phyloP scores from a whole-genome alignment of 1,140 invertebrate genomes.

The Argopecten irradians region DNA sequence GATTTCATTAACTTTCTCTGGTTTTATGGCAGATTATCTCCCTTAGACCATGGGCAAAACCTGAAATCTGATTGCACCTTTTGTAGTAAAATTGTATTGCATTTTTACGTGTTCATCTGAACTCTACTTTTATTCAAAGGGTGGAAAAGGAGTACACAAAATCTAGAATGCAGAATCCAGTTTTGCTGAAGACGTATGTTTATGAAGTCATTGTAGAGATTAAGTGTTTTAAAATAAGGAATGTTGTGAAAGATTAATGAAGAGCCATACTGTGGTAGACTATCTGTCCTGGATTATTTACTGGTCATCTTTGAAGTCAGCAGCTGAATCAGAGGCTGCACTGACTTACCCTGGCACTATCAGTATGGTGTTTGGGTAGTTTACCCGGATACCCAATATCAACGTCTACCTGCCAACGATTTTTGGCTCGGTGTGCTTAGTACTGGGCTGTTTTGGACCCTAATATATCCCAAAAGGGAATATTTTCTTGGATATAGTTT shows the following conservation, averaged over 20 bases:
- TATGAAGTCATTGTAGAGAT: neutral
- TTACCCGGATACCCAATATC: neutral
- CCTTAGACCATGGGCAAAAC: too few species aligned
- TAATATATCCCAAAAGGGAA: neutral
- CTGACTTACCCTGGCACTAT: neutral
- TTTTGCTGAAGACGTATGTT: neutral
- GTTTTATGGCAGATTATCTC: neutral
- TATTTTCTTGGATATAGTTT: neutral
- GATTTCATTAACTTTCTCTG: neutral
- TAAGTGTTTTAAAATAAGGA: constrained; percentile 4
- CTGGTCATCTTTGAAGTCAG: constrained; percentile 1
- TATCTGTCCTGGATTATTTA: neutral
- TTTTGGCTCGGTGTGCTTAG: neutral
- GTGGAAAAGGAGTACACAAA: neutral
- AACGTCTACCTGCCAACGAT: neutral
- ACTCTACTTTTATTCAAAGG: neutral
- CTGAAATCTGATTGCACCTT: neutral
- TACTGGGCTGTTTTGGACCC: neutral
- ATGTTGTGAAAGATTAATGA: neutral
- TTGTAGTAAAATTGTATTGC: neutral
- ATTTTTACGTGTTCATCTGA: neutral
- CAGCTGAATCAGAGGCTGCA: neutral
- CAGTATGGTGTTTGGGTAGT: neutral
- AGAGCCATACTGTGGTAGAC: neutral
- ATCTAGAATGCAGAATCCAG: neutral